These are phyloP conservation scores for Tetanocera ferruginea DNA, from an alignment of 2,888 invertebrate genomes.

Conservation along the genomic window DNA sequence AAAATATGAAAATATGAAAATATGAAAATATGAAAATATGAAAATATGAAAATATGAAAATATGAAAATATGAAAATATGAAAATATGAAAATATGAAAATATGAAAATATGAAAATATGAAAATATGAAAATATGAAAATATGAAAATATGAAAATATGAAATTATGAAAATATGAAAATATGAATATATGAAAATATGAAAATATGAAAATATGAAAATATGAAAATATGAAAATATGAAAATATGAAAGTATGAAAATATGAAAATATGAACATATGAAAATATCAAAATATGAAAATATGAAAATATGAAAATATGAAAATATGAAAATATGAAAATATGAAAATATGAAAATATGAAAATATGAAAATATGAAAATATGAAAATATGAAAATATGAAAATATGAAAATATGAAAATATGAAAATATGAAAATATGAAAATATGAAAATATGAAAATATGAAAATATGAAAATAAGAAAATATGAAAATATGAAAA, in stretches of 20 bases:
- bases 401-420: not conserved
- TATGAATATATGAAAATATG: too few species aligned
- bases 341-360: not conserved
- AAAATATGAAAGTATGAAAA: too few species aligned
- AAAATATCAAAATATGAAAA: too few species aligned
- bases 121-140: not conserved
- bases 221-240: too few species aligned
- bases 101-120: not conserved
- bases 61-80: not conserved
- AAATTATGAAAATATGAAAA: too few species aligned
- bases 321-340: not conserved
- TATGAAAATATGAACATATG: too few species aligned
- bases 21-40: not conserved
- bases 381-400: not conserved
- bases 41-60: not conserved
- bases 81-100: not conserved
- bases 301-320: not conserved
- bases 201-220: too few species aligned
- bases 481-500: not conserved
- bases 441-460: not conserved
- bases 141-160: not conserved
- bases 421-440: not conserved
- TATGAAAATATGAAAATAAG: not conserved
- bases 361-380: not conserved
- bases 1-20: not conserved